A percentile compares a stretch with the other conserved stretches of the same genome.
These are phyloP conservation scores for Dunckerocampus dactyliophorus DNA, from an alignment of 2,113 vertebrate genomes.

Conservation along the genomic window DNA sequence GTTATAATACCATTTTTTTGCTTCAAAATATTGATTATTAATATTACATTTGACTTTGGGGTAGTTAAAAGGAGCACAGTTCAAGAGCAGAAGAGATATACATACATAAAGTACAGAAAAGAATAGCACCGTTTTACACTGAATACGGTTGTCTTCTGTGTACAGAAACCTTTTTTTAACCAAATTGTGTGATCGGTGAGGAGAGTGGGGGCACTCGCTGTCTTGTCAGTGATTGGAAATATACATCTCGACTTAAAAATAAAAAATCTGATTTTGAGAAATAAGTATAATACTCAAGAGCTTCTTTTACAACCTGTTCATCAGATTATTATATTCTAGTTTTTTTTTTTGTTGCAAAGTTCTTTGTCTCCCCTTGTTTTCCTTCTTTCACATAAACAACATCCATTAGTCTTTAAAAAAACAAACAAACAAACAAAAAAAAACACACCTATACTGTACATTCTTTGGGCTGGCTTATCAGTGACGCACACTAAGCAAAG, in stretches of 20 bases:
- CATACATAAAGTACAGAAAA: slow-evolving; percentile 67
- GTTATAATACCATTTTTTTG: slow-evolving; percentile 62
- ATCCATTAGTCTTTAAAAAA: slow-evolving; percentile 61
- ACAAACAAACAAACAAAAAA: slow-evolving; percentile 14
- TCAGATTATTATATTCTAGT: slow-evolving; percentile 22
- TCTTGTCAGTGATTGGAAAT: slow-evolving; percentile 34
- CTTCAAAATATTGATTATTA: slow-evolving; percentile 66
- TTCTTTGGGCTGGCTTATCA: slow-evolving; percentile 71
- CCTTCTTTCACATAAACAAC: slow-evolving; percentile 57
- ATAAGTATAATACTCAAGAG: slow-evolving; percentile 37
- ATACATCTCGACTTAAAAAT: slow-evolving; percentile 30
- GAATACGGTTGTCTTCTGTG: slow-evolving; percentile 65
- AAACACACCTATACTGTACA: slow-evolving; percentile 50
- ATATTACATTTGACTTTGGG: slow-evolving; percentile 65
- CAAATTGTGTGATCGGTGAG: slow-evolving; percentile 41
- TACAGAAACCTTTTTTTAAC: slow-evolving; percentile 46
- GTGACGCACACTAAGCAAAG: slow-evolving; percentile 48
- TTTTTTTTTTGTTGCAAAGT: slow-evolving; percentile 23
- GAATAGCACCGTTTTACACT: slow-evolving; percentile 71
- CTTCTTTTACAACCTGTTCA: slow-evolving; percentile 26
- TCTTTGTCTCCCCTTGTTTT: slow-evolving; percentile 36
- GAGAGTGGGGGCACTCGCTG: neutral
- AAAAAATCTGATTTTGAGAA: slow-evolving; percentile 6
- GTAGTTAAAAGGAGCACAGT: slow-evolving; percentile 68
- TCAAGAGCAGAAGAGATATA: slow-evolving; percentile 61